phyloP scores from a whole-genome alignment of 2,888 invertebrate genomes.

The Tipula confusa region DNA sequence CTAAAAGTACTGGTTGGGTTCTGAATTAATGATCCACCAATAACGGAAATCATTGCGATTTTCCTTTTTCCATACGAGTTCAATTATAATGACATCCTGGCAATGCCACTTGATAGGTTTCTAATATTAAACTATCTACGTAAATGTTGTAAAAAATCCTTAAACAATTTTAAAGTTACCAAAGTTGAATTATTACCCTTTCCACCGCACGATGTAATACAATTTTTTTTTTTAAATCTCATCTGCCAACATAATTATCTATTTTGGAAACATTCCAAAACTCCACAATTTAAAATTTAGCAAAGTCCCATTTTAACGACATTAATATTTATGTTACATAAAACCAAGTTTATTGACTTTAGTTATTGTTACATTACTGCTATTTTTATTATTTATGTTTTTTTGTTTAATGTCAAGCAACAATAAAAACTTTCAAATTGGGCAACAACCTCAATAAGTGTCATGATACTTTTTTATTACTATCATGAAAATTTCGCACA shows the following conservation, averaged over 20 bases:
- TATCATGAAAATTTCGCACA: not conserved
- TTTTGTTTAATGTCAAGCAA: not conserved
- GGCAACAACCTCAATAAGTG: not conserved
- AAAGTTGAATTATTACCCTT: too few relatives aligned
- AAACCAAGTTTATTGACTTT: not conserved
- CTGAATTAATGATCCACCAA: too few relatives aligned
- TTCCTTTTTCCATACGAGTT: too few relatives aligned
- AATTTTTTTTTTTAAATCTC: too few relatives aligned
- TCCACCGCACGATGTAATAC: too few relatives aligned
- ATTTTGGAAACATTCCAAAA: not conserved
- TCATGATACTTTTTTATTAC: not conserved
- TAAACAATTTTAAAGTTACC: too few relatives aligned
- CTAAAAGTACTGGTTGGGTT: too few relatives aligned
- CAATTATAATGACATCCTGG: too few relatives aligned
- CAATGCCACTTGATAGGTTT: too few relatives aligned
- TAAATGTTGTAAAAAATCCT: too few relatives aligned
- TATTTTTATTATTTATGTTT: not conserved
- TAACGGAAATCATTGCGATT: too few relatives aligned
- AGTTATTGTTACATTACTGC: not conserved
- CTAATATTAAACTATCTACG: too few relatives aligned
- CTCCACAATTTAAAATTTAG: not conserved
- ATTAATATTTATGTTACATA: not conserved
- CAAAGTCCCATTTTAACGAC: not conserved
- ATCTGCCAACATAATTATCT: not conserved
- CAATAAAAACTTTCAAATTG: not conserved